These are phyloP conservation scores for Uria lomvia DNA, from an alignment of 2,113 vertebrate species.

Conservation along the genomic window DNA sequence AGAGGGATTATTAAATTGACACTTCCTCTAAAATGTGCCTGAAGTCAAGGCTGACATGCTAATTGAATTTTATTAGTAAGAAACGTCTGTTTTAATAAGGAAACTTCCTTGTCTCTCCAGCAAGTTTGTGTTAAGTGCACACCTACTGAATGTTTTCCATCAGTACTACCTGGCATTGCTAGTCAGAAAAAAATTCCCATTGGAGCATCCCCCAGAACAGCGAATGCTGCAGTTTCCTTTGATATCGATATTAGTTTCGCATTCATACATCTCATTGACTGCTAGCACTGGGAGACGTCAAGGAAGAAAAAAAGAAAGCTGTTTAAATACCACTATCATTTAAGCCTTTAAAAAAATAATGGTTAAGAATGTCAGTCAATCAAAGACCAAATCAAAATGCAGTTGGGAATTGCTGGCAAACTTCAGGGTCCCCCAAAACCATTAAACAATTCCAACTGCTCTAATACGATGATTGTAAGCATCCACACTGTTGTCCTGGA, in stretches of 20 bases:
- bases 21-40: conserved; percentile 46
- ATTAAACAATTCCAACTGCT: background rate
- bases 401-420: background rate
- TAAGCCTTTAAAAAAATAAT: background rate
- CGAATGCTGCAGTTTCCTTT: background rate
- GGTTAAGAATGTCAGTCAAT: background rate
- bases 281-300: background rate
- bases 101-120: conserved; percentile 17
- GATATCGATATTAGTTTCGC: background rate
- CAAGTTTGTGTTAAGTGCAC: conserved; percentile 7
- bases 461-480: background rate
- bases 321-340: background rate
- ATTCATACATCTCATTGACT: background rate
- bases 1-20: conserved; percentile 39
- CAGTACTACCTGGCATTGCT: background rate
- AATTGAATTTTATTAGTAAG: conserved; percentile 42
- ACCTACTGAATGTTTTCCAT: background rate
- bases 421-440: background rate
- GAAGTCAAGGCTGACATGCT: conserved; percentile 36
- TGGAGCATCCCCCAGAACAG: background rate
- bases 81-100: conserved; percentile 25
- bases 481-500: background rate
- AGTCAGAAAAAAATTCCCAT: background rate
- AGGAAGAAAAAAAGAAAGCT: background rate
- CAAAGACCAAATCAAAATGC: background rate